Evolutionary conservation across 2,888 invertebrate species (phyloP).

Genomic region (Ormyrus rosae): DNA sequence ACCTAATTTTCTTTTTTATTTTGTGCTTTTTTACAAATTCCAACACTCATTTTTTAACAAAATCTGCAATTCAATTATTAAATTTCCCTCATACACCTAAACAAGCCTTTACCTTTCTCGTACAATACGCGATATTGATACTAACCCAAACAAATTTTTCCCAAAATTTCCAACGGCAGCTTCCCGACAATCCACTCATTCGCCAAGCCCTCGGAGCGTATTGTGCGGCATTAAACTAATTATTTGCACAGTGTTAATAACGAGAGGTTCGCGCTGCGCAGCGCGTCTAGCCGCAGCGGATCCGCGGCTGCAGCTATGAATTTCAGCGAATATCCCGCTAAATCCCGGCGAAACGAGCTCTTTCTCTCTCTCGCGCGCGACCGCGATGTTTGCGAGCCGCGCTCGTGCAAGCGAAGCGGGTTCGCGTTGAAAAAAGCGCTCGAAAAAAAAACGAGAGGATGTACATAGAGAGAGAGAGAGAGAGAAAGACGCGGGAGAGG

Average conservation of each 20-base stretch:
- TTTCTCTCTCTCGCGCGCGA: not conserved
- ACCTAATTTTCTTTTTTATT: not conserved
- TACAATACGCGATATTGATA: no score
- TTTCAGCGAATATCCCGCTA: not conserved
- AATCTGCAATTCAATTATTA: no score
- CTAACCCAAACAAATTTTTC: no score
- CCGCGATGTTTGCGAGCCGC: slow-evolving; percentile 19
- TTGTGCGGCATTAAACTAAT: slow-evolving; percentile 32
- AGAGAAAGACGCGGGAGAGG: not conserved
- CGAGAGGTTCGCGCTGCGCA: not conserved
- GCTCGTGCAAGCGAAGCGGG: not conserved
- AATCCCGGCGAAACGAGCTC: slow-evolving; percentile 21
- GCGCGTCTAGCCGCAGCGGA: not conserved
- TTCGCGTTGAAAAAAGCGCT: not conserved
- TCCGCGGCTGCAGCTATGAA: not conserved
- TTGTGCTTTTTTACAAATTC: not conserved
- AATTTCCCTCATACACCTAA: no score
- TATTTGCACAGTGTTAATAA: slow-evolving; percentile 25
- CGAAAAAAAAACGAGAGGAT: not conserved
- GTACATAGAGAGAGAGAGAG: slow-evolving; percentile 1
- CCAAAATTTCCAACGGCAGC: no score
- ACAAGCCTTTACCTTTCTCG: no score
- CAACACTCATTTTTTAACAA: no score
- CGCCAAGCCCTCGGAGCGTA: not conserved
- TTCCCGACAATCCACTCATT: no score